phyloP scores from a whole-genome alignment of 2,797 vertebrate genomes.

The Neosalanx taihuensis region DNA sequence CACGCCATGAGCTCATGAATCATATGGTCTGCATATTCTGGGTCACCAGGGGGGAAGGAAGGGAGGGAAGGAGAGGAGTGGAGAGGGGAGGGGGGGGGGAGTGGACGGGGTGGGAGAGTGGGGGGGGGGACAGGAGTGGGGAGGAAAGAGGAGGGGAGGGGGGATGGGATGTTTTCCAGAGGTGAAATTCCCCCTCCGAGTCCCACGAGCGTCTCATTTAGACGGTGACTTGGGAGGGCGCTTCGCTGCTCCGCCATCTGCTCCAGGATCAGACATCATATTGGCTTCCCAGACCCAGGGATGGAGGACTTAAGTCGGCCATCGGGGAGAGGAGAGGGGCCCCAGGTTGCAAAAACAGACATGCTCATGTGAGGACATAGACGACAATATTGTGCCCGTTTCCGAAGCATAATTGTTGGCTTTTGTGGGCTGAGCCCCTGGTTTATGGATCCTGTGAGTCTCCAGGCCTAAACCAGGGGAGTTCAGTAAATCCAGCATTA shows the following conservation, averaged over 20 bases:
- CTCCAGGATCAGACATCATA: constrained; percentile 1
- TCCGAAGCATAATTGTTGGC: no score
- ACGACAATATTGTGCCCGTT: no score
- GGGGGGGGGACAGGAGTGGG: no score
- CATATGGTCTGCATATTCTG: neutral
- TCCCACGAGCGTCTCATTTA: neutral
- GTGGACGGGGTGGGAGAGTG: no score
- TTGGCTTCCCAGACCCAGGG: neutral
- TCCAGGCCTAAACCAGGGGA: neutral
- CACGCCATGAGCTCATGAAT: neutral
- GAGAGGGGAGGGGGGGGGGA: no score
- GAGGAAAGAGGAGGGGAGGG: no score
- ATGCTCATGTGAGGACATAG: no score
- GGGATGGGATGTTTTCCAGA: neutral
- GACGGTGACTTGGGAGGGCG: neutral
- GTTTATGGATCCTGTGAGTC: no score
- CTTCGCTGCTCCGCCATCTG: neutral
- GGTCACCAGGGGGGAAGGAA: no score
- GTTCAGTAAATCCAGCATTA: neutral
- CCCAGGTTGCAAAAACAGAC: no score
- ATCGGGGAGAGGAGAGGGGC: neutral
- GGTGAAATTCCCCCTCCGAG: neutral
- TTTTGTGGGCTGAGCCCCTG: no score
- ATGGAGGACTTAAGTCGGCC: neutral
- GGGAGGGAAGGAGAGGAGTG: no score